phyloP scores from a whole-genome alignment of 2,888 invertebrate genomes.

The Pinctada fucata region DNA sequence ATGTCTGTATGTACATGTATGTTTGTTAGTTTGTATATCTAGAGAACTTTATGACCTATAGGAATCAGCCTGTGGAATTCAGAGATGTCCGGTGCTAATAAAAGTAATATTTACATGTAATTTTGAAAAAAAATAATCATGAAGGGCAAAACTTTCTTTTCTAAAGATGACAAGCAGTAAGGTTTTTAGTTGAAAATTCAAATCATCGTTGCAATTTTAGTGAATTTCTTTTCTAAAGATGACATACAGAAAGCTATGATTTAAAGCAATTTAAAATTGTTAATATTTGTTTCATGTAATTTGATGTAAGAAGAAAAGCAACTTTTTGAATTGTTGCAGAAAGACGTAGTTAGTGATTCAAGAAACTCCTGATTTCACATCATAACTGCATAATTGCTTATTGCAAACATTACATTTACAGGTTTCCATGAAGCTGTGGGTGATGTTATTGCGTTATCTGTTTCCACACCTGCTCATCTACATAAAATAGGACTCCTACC shows the following conservation, averaged over 20 bases:
- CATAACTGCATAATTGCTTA: neutral
- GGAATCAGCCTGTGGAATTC: conserved; percentile 79
- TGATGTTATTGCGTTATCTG: conserved; percentile 74
- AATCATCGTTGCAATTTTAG: no score
- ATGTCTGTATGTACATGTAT: no score
- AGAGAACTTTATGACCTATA: conserved; percentile 74
- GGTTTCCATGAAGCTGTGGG: conserved; percentile 77
- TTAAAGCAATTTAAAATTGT: neutral
- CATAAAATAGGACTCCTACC: conserved; percentile 53
- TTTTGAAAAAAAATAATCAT: no score
- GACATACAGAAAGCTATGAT: no score
- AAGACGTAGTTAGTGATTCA: no score
- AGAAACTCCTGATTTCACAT: no score
- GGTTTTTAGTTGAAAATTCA: no score
- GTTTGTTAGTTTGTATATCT: conserved; percentile 73
- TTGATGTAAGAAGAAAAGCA: neutral
- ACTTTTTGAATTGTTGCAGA: no score
- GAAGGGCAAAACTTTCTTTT: no score
- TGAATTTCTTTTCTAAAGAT: no score
- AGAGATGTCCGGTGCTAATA: conserved; percentile 80
- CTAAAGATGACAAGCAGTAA: no score
- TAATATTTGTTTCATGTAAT: neutral
- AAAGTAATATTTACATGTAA: conserved; percentile 42
- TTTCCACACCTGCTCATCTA: conserved; percentile 69
- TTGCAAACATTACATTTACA: conserved; percentile 26